Base-by-base conservation (phyloP, 1,140 invertebrate species). In the Drosophila nigrodunni region DNA sequence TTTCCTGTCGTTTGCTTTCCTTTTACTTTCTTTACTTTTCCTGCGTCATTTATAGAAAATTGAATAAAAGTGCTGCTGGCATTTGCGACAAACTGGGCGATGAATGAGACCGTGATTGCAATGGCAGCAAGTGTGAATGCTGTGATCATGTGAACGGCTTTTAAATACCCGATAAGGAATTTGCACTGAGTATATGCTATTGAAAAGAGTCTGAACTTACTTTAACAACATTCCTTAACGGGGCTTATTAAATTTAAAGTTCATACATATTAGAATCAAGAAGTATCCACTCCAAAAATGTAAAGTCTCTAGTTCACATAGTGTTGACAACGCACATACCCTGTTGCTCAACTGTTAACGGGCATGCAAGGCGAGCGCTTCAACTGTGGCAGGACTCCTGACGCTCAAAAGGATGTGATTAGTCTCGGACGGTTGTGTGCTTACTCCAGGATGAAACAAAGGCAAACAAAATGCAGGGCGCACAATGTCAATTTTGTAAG, bases 21-120 rank as follows among this genome's bases (percentile, higher is more conserved):
- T 66, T 71, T 60, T 77, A 58, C 60, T 67, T 78, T 52, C 30
- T 54, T 39, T n/a, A 35, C 47, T 60, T 65, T 64, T 46, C 30
- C 73, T 76, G 73, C 68, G 65, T 72, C 85, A 73, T 85, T 88
- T 88, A 80, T 89, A 73, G 83, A 88, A 88, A 88, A 89, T 89
- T 88, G 80, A 88, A 88, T 88, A 83, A 88, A 88, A 89, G 74
- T 89, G 72, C 87, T 80, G 85, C 62, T 85, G 80, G 80, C 85
- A 88, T 88, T 55, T 83, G 86, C 83, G 83, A 88, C 83, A 88
- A 88, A 89, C 85, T 68, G 68, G 34, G 52, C 66, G 80, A 78
- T 88, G 83, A 88, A 88, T 88, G 77, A 89, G 83, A 80, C 78
- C 74, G 71, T 88, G 85, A 88, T 88, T 88, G 77, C 74, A 83